phyloP scores from a whole-genome alignment of 2,113 vertebrate genomes.

The Xiphophorus hellerii region DNA sequence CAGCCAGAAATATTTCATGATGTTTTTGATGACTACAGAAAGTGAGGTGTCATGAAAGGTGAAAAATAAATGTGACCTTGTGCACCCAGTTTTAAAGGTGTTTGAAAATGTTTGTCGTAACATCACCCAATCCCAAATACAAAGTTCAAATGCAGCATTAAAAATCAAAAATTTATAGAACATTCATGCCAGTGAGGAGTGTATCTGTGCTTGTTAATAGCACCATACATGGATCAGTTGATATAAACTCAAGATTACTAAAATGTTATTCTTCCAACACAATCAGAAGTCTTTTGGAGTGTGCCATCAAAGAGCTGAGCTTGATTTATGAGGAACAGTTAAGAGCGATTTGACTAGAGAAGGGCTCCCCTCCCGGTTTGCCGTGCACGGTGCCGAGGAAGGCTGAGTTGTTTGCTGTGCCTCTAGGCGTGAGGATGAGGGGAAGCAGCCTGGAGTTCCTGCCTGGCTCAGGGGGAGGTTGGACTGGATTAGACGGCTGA shows the following conservation, averaged over 20 bases:
- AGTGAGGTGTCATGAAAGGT: no score
- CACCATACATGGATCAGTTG: not conserved
- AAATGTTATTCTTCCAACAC: conserved; percentile 26
- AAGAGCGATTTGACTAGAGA: conserved; percentile 70
- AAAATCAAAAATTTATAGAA: not conserved
- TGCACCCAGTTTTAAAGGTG: not conserved
- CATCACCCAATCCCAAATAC: not conserved
- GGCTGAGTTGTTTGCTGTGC: conserved; percentile 67
- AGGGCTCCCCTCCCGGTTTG: conserved; percentile 57
- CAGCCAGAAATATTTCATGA: no score
- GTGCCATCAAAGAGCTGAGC: conserved; percentile 14
- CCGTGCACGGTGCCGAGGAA: conserved; percentile 56
- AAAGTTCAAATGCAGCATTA: not conserved
- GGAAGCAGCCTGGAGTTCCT: conserved; percentile 69
- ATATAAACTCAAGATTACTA: not conserved
- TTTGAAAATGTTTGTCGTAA: not conserved
- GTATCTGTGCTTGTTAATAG: not conserved
- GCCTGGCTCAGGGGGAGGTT: conserved; percentile 77
- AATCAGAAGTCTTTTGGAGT: conserved; percentile 5
- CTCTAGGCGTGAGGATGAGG: conserved; percentile 70
- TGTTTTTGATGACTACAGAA: no score
- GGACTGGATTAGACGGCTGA: conserved; percentile 83
- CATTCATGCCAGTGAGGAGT: not conserved
- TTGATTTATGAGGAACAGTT: conserved; percentile 65
- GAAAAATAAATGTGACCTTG: not conserved